Percentiles rank a stretch among this genome's conserved stretches.
Conservation (phyloP, 1,140 invertebrate genomes). For the Ptiloglossa arizonensis region DNA sequence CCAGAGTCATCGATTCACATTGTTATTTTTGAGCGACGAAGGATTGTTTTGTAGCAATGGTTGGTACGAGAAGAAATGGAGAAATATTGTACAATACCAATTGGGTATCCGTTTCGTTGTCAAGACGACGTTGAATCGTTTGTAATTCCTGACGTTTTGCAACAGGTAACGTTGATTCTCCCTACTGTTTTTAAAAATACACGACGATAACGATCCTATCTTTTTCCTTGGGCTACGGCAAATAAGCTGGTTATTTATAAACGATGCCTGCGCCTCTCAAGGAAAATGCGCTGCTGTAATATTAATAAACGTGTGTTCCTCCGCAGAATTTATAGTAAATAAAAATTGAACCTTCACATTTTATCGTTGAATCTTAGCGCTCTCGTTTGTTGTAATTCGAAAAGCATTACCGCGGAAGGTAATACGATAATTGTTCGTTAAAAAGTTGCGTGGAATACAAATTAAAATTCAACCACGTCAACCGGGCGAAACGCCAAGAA, state of each 20-base stretch:
- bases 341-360: conserved; percentile 33
- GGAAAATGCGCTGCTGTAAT: conserved; percentile 29
- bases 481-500: too few relatives aligned
- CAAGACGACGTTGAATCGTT: not conserved
- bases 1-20: not conserved
- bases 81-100: too few relatives aligned
- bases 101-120: not conserved
- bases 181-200: conserved; percentile 15
- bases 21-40: not conserved
- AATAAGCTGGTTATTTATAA: conserved; percentile 46
- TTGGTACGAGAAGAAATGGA: not conserved
- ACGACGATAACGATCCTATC: conserved; percentile 29
- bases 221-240: conserved; percentile 39
- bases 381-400: too few relatives aligned
- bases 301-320: conserved; percentile 41
- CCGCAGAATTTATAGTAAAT: conserved; percentile 25
- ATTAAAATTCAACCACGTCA: too few relatives aligned
- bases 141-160: not conserved
- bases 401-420: not conserved
- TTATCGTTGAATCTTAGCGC: not conserved
- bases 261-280: conserved; percentile 34
- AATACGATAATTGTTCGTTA: too few relatives aligned
- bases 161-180: not conserved
- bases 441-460: too few relatives aligned
- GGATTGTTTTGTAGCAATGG: not conserved